Evolutionary conservation across 2,888 invertebrate genomes (phyloP), one percentile per base, ranked within the genome.

Genomic region (Calameuta pallipes): DNA sequence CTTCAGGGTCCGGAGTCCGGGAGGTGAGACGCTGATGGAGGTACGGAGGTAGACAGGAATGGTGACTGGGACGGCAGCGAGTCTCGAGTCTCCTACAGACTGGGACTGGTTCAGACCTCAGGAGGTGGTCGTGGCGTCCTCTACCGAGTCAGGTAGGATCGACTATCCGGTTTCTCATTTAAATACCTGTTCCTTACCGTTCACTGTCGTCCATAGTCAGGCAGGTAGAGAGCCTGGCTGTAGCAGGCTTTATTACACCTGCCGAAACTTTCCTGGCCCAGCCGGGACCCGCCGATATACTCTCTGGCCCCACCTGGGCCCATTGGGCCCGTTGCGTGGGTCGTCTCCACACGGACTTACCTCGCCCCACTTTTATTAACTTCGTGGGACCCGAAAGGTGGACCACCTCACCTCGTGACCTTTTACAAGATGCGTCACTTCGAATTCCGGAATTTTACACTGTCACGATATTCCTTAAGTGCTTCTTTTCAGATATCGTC

Each of bases 131-230:
- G 87, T 89, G 88, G 89, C 88, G 89, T 87, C 89, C 89, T 90
- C 89, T 90, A 78, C 76, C 86, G 85, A 83, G 80, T 78, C 82
- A 81, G 80, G 79, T 76, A 81, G 82, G 80, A 90, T 82, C 81
- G 82, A 85, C 85, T 82, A 84, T 87, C 89, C 87, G 87, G 88
- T 88, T 85, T 86, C 86, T 84, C 84, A 88, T 89, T 89, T 89
- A 87, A 89, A 89, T 90, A 87, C 87, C 86, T 85, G 85, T 81
- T 87, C 85, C 83, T 87, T 87, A 86, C 85, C 86, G 87, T 88
- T 89, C 85, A 86, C 85, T 80, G 80, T 80, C 76, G 81, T 77
- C 79, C 70, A 56, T 79, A 80, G 80, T 80, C 81, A 81, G 81
- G 81, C 80, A 80, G 76, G 75, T 76, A 68, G 74, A 73, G 41